Evolutionary conservation across 2,888 invertebrate species (phyloP).

Genomic region (Nomada fabriciana): DNA sequence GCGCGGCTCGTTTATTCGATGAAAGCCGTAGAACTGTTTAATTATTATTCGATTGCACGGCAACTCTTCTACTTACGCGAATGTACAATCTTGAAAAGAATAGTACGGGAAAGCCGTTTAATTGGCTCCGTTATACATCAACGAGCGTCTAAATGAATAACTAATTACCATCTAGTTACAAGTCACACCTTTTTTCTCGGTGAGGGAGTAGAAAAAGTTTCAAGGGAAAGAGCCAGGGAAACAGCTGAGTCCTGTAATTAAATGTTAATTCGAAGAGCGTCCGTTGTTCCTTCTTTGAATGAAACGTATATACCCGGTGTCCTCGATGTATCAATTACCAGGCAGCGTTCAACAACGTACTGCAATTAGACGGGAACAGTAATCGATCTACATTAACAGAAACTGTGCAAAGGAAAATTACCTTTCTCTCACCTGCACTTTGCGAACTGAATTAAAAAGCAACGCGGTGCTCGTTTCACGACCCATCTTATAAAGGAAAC

Average conservation of each 20-base stretch:
- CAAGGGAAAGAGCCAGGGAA: not conserved
- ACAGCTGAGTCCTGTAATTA: conserved; percentile 40
- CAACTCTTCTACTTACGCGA: not conserved
- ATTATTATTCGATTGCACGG: too few species aligned
- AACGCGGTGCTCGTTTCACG: conserved; percentile 15
- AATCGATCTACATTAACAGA: conserved; percentile 35
- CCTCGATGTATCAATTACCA: conserved; percentile 51
- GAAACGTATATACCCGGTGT: conserved; percentile 26
- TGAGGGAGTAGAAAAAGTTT: conserved; percentile 6
- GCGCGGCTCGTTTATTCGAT: too few species aligned
- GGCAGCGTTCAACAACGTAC: conserved; percentile 1
- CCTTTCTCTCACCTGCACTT: conserved; percentile 19
- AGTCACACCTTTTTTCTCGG: conserved; percentile 1
- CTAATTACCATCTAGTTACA: conserved; percentile 35
- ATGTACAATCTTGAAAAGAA: not conserved
- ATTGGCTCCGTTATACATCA: not conserved
- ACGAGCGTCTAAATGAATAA: conserved; percentile 23
- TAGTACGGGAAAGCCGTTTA: conserved; percentile 5
- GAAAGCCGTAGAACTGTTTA: too few species aligned
- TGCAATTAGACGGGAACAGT: conserved; percentile 22
- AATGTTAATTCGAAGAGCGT: conserved; percentile 46
- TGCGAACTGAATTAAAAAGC: conserved; percentile 30
- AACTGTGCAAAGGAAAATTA: conserved; percentile 33
- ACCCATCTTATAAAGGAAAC: conserved; percentile 19
- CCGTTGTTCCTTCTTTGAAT: conserved; percentile 29